phyloP scores from a whole-genome alignment of 2,797 vertebrate genomes.

The Lithobates pipiens region DNA sequence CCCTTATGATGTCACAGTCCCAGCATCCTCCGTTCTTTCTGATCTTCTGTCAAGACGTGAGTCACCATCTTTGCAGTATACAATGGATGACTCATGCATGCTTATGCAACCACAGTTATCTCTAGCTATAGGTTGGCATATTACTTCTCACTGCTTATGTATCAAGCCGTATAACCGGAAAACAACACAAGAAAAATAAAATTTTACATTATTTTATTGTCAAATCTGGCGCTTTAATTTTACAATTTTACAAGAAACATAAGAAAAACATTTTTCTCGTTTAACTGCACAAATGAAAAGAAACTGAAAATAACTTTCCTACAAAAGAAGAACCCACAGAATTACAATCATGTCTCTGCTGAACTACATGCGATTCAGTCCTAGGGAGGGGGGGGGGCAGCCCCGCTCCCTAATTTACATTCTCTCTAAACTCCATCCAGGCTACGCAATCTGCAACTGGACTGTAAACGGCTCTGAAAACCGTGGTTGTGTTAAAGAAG shows the following conservation, averaged over 20 bases:
- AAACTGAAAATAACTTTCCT: constrained; percentile 19
- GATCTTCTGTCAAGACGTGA: too few relatives aligned
- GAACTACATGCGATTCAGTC: neutral
- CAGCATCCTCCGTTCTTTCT: too few relatives aligned
- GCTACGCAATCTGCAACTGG: neutral
- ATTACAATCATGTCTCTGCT: constrained; percentile 61
- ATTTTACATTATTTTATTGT: constrained; percentile 82
- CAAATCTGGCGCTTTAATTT: constrained; percentile 78
- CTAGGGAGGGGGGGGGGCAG: too few relatives aligned
- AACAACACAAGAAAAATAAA: neutral
- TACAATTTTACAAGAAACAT: constrained; percentile 78
- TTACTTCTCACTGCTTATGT: neutral
- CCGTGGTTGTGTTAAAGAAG: neutral
- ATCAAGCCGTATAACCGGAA: neutral
- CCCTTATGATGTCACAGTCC: too few relatives aligned
- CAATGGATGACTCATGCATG: neutral
- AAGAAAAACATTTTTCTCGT: constrained; percentile 61
- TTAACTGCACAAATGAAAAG: constrained; percentile 59
- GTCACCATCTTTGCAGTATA: too few relatives aligned
- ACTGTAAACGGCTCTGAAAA: neutral
- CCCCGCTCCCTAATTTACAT: neutral
- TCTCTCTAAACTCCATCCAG: neutral
- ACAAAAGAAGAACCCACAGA: constrained; percentile 65
- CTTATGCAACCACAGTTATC: too few relatives aligned
- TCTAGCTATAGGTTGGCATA: too few relatives aligned